Evolutionary conservation across 2,113 vertebrate species (phyloP), one percentile per base, ranked within the genome.

Genomic region (Tor tambroides): DNA sequence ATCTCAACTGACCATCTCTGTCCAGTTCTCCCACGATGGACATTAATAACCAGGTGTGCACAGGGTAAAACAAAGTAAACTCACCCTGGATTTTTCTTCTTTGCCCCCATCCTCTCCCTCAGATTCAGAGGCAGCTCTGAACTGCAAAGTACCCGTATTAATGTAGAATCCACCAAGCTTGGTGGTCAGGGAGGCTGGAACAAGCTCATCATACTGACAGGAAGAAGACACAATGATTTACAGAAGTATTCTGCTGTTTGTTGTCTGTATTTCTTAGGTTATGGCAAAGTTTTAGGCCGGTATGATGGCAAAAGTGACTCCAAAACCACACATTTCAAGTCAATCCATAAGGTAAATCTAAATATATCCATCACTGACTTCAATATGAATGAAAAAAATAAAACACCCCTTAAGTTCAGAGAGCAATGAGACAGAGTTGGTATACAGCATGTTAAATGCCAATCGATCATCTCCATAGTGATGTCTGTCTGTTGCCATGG

Each of bases 161-260:
- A 99, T 98, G 91, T 99, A 99, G 95, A 99, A 99, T 6, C 98
- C 98, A 88, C 98, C 98, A 17, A 98, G 97, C 93, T 99, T 99
- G 85, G 98, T 99, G 93, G 96, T 97, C 91, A 99, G 92, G 83
- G 98, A 98, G 41, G 98, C 97, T 61, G 98, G 98, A 90, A 99
- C 98, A 93, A 99, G 96, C 94, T 99, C 98, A 63, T 99, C 98
- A 90, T 99, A 95, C 95, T 95, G 90, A 83, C 78, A 86, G 90
- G 88, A 35, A 82, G 43, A 86, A 76, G 71, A 87, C 83, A 77
- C 67, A 86, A 85, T 35, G 75, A 85, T 77, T 23, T 71, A 35
- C 56, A 71, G 63, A 86, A 80, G 75, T 17, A 19, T 38, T 80
- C 7, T 0, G 2, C 43, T 35, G 63, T n/a, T 83, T 49, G 5